Percentiles rank a stretch among this genome's conserved stretches.
These are phyloP conservation scores for Harpalus rubripes DNA, from an alignment of 2,888 invertebrate genomes.

Conservation along the genomic window DNA sequence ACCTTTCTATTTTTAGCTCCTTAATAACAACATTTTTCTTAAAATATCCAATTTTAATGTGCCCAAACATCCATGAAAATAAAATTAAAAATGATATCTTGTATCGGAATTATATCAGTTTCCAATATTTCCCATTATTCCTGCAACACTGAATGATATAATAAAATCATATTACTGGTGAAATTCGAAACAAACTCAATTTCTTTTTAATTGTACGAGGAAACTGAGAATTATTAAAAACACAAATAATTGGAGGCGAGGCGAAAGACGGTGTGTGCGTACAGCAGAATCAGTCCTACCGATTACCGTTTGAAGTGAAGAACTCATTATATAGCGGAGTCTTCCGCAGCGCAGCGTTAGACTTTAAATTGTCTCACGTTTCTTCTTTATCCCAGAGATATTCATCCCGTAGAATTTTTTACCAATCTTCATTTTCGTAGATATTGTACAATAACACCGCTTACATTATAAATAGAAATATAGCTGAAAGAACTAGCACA, in stretches of 20 bases:
- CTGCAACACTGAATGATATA: not conserved
- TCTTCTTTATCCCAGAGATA: slow-evolving; percentile 6
- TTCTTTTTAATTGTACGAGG: slow-evolving; percentile 15
- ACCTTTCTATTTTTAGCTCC: not conserved
- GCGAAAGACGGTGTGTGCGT: not conserved
- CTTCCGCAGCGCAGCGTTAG: not conserved
- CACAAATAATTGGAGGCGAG: slow-evolving; percentile 14
- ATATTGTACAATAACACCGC: not conserved
- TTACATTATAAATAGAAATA: slow-evolving; percentile 6
- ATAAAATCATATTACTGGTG: not conserved
- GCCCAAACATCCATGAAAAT: slow-evolving; percentile 1
- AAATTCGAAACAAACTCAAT: slow-evolving; percentile 28
- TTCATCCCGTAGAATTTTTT: not conserved
- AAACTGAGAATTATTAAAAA: slow-evolving; percentile 31
- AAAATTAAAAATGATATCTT: slow-evolving; percentile 11
- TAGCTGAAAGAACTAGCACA: not conserved
- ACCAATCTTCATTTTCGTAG: not conserved
- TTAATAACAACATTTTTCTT: not conserved
- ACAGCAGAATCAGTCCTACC: slow-evolving; percentile 7
- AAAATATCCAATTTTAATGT: not conserved
- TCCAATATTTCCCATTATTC: slow-evolving; percentile 3
- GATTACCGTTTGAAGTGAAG: slow-evolving; percentile 30
- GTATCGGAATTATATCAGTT: not conserved
- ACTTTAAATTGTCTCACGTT: slow-evolving; percentile 22
- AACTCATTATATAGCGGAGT: slow-evolving; percentile 9